Evolutionary conservation across 1,140 invertebrate species (phyloP).

Genomic region (Cephus cinctus): DNA sequence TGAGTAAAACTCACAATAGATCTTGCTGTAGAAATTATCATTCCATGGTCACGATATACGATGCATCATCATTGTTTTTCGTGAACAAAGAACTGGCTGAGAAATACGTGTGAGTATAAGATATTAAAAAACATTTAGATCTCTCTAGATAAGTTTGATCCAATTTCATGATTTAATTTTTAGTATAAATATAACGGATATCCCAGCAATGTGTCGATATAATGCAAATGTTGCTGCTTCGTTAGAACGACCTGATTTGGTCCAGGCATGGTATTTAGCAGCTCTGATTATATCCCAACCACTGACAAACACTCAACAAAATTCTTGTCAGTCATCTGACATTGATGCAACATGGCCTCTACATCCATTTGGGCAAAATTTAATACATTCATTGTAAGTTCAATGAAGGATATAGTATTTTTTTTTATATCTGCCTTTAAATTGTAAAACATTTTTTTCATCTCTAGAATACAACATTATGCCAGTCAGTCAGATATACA

Average conservation of each 20-base stretch:
- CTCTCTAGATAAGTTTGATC: background rate
- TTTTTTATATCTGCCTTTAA: slow-evolving; percentile 6
- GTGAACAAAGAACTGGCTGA: slow-evolving; percentile 78
- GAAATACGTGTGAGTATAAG: slow-evolving; percentile 75
- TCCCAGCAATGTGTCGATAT: slow-evolving; percentile 71
- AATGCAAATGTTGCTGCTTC: slow-evolving; percentile 76
- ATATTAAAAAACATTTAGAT: background rate
- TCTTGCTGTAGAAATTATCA: slow-evolving; percentile 52
- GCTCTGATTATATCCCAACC: slow-evolving; percentile 65
- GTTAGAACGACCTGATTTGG: slow-evolving; percentile 76
- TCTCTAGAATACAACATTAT: slow-evolving; percentile 73
- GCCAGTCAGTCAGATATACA: slow-evolving; percentile 82
- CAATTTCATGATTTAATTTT: slow-evolving; percentile 19
- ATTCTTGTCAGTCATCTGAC: slow-evolving; percentile 48
- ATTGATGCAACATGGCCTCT: slow-evolving; percentile 72
- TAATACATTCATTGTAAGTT: slow-evolving; percentile 82
- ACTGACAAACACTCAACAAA: slow-evolving; percentile 34
- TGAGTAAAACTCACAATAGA: slow-evolving; percentile 34
- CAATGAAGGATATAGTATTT: slow-evolving; percentile 17
- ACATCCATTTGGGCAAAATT: slow-evolving; percentile 83
- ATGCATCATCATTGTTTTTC: slow-evolving; percentile 74
- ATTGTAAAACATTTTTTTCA: slow-evolving; percentile 19
- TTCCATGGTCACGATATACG: slow-evolving; percentile 77
- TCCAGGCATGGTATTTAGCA: slow-evolving; percentile 83
- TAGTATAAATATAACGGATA: slow-evolving; percentile 61